Conservation (phyloP, 2,113 vertebrate genomes). For the Xerus inauris region DNA sequence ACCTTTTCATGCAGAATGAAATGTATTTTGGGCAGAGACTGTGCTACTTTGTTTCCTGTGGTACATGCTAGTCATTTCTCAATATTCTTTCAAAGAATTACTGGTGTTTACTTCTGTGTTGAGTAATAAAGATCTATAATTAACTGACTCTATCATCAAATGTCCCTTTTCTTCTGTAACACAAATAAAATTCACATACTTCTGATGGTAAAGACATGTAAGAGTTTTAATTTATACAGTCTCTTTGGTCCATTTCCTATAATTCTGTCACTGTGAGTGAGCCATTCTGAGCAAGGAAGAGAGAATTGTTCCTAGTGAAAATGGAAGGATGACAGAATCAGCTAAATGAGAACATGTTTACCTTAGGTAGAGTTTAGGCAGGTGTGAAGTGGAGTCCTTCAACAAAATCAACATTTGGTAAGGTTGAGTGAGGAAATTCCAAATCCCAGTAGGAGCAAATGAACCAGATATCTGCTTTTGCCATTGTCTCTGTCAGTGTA, state of each 20-base stretch:
- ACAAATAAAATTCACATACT: background rate
- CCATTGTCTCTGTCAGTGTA: slow-evolving; percentile 86
- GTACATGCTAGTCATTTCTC: background rate
- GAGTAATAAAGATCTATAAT: background rate
- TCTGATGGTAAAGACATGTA: background rate
- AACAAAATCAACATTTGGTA: slow-evolving; percentile 92
- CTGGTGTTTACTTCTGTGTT: background rate
- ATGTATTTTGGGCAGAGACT: background rate
- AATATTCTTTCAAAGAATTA: background rate
- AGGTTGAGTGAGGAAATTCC: slow-evolving; percentile 89
- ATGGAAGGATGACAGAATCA: background rate
- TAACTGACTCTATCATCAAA: background rate
- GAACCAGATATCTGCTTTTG: slow-evolving; percentile 92
- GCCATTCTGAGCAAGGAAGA: background rate
- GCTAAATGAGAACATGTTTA: slow-evolving; percentile 52
- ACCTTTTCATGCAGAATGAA: background rate
- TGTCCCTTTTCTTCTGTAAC: background rate
- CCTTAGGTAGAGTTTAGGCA: slow-evolving; percentile 90
- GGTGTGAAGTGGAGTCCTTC: slow-evolving; percentile 92
- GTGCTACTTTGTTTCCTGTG: background rate
- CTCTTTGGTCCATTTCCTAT: background rate
- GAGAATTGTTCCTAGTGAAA: background rate
- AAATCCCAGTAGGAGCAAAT: slow-evolving; percentile 92
- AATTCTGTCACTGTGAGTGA: background rate
- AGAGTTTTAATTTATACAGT: background rate